A percentile compares a stretch with the other conserved stretches of the same genome.
These are phyloP conservation scores for Eilema caniola DNA, from an alignment of 2,888 invertebrate genomes.

Conservation along the genomic window DNA sequence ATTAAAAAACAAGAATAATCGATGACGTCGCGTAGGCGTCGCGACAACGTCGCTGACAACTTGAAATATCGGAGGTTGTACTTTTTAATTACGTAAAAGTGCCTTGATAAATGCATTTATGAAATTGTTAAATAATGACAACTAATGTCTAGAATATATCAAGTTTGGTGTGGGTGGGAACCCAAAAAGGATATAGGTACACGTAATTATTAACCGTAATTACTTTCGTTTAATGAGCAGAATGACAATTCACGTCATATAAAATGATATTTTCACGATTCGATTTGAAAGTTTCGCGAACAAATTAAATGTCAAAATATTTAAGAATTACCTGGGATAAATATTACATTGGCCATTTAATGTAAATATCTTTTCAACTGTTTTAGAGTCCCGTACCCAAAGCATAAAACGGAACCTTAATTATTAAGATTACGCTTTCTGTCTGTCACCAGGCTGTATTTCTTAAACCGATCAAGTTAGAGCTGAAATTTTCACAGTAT, in stretches of 20 bases:
- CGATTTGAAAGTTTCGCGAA: no score
- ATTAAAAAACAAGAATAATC: conserved; percentile 28
- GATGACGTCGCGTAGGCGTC: conserved; percentile 34
- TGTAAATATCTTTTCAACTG: no score
- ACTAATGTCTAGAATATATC: conserved; percentile 10
- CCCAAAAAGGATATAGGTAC: not conserved
- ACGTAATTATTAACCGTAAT: not conserved
- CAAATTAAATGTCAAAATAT: not conserved
- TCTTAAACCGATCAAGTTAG: no score
- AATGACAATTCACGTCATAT: not conserved
- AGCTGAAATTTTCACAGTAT: no score
- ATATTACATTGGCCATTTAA: no score
- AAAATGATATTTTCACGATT: not conserved
- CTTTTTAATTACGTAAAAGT: conserved; percentile 36
- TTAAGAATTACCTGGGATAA: no score
- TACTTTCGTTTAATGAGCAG: conserved; percentile 6
- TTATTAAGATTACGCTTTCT: no score
- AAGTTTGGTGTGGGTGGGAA: conserved; percentile 10
- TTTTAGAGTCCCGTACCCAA: no score
- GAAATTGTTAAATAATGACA: conserved; percentile 9
- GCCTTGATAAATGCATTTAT: conserved; percentile 19
- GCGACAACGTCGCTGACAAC: conserved; percentile 26
- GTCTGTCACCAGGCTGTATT: no score
- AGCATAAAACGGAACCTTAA: no score
- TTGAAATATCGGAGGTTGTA: conserved; percentile 26